Evolutionary conservation across 2,113 vertebrate species (phyloP), one percentile per base, ranked within the genome.

Genomic region (Glaucidium brasilianum): DNA sequence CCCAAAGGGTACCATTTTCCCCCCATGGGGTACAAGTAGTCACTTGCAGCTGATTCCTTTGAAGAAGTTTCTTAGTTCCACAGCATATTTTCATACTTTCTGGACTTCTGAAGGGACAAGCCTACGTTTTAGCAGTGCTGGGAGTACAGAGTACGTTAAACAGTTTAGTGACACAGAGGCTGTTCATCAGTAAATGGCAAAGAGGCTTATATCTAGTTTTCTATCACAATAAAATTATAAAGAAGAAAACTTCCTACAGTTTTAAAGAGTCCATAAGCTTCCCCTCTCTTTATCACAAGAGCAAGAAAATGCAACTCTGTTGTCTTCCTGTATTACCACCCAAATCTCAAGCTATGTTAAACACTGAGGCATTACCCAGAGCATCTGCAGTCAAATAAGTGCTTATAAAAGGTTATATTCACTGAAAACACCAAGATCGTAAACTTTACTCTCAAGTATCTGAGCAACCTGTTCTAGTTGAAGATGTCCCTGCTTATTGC

Each of bases 101-200:
- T 39, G 9, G 12, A 30, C 50, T 62, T 63, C 34, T 72, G 58
- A 80, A 80, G 20, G 43, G 15, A 62, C 32, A 72, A 53, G 39
- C 22, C 18, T 32, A 63, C 10, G 6, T 43, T 94, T 71, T n/a
- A 59, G 47, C 49, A 66, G 39, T 41, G 10, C 0, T 66, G 25
- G 34, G 32, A 71, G 43, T 15, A 37, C 0, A 0, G 32, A 82
- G 26, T 34, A 78, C 2, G 1, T 8, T 11, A 49, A 62, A 75
- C 19, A 75, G 25, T 15, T 88, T 10, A 73, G n/a, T 59, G 21
- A 37, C 3, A 3, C 17, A 85, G 21, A 58, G 29, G 47, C 58
- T 80, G 53, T 47, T 74, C 45, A 45, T 35, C 32, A 79, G 29
- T 62, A 81, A 34, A 59, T 11, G 5, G 20, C 43, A 88, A 75